Percentiles rank a stretch among this genome's conserved stretches.
Evolutionary conservation across 2,113 vertebrate genomes (phyloP).

Genomic region (Engystomops pustulosus): DNA sequence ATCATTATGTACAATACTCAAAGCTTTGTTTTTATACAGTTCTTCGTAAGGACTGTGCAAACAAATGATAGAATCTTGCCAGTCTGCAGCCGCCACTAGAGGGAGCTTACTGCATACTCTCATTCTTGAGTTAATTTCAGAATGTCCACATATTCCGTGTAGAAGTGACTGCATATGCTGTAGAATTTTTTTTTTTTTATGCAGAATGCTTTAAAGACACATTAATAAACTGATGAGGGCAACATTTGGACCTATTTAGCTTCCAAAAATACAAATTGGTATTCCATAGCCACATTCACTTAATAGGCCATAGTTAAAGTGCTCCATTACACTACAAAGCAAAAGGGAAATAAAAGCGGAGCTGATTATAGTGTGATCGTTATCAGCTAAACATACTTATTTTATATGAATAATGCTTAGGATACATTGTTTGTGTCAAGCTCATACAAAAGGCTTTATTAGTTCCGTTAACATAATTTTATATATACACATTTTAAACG

Average conservation of each 20-base stretch:
- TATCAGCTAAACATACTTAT: constrained; percentile 27
- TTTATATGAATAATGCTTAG: constrained; percentile 35
- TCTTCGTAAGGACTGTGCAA: too few relatives aligned
- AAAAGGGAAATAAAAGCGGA: constrained; percentile 7
- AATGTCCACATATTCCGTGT: too few relatives aligned
- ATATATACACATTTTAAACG: constrained; percentile 39
- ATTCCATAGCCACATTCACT: background rate
- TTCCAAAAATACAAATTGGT: background rate
- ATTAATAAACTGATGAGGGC: background rate
- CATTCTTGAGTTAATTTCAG: too few relatives aligned
- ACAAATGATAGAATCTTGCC: too few relatives aligned
- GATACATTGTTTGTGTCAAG: constrained; percentile 44
- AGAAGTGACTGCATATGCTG: too few relatives aligned
- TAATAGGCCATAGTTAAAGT: background rate
- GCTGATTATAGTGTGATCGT: constrained; percentile 45
- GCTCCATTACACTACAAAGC: constrained; percentile 4
- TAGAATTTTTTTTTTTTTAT: too few relatives aligned
- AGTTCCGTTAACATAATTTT: constrained; percentile 51
- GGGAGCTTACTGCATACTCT: too few relatives aligned
- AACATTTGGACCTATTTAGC: background rate
- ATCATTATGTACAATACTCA: too few relatives aligned
- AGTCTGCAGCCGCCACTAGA: too few relatives aligned
- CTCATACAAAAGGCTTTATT: constrained; percentile 48
- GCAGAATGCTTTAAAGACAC: background rate
- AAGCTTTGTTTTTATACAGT: too few relatives aligned